Base-by-base conservation (phyloP, 2,113 vertebrate species). In the Ursus arctos region DNA sequence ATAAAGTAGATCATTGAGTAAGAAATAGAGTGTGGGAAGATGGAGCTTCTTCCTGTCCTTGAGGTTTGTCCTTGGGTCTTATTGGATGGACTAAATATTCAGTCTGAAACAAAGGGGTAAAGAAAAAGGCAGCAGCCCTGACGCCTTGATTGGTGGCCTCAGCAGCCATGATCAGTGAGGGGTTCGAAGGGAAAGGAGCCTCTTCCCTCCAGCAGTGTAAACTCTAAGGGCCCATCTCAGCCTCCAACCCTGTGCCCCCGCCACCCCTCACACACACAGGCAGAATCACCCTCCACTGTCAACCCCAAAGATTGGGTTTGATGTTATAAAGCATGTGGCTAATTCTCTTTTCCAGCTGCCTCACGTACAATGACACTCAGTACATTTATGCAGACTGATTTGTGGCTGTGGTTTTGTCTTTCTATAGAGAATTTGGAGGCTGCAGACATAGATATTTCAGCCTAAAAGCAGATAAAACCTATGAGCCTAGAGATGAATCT, bases 281-380 rank as follows among this genome's bases (percentile, higher is more conserved):
- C 3, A 36, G 18, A 74, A 14, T 26, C 40, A 40, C 10, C 36
- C 31, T 80, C 36, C 40, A 61, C 40, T 26, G 40, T 24, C 85
- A 59, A 69, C 19, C 79, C 10, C 22, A 33, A 74, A 31, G 57
- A 67, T 26, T 1, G 9, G 0, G 36, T n/a, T 33, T 11, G 33
- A 43, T 24, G 9, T 61, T 33, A 49, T 2, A 28, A 80, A 86
- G 22, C 12, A 2, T 0, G 1, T 33, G 55, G 43, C 57, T 43
- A 74, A 24, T 33, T 72, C 19, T 81, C 63, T 65, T 85, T 51
- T 51, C 49, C 59, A 9, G 5, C 24, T 59, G 51, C 59, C 21
- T 79, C 12, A 3, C 8, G 0, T 14, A 11, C 2, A 51, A 40
- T 6, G 40, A 59, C 2, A 14, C 31, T 40, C 6, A 4, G 19